phyloP scores from a whole-genome alignment of 1,140 invertebrate genomes.

The Tetraneura akinire region DNA sequence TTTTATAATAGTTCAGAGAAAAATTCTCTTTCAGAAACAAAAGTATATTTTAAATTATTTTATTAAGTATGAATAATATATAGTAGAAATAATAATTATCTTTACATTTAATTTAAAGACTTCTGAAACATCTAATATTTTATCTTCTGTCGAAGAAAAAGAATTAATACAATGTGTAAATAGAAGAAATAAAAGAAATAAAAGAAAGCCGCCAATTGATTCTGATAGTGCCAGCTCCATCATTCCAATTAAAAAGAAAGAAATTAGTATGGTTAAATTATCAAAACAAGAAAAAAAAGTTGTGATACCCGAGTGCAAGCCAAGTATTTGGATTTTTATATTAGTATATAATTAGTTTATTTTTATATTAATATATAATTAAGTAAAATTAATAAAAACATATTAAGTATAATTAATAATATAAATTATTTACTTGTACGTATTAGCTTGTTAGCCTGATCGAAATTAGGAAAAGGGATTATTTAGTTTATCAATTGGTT shows the following conservation, averaged over 20 bases:
- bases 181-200: slow-evolving; percentile 26
- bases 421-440: too few species aligned
- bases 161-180: neutral
- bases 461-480: too few species aligned
- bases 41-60: too few species aligned
- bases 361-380: too few species aligned
- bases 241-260: slow-evolving; percentile 57
- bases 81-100: too few species aligned
- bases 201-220: slow-evolving; percentile 46
- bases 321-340: slow-evolving; percentile 29
- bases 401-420: too few species aligned
- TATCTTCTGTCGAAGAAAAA: slow-evolving; percentile 30
- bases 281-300: slow-evolving; percentile 55
- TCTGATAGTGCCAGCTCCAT: slow-evolving; percentile 49
- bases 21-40: slow-evolving; percentile 28
- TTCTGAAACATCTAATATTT: slow-evolving; percentile 28
- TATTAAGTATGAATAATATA: too few species aligned
- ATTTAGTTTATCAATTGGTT: too few species aligned
- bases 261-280: slow-evolving; percentile 54
- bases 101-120: slow-evolving; percentile 3
- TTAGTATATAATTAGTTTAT: too few species aligned
- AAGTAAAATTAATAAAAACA: too few species aligned
- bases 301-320: slow-evolving; percentile 18
- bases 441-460: too few species aligned
- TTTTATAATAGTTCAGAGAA: slow-evolving; percentile 33